phyloP scores from a whole-genome alignment of 1,140 invertebrate species.

The Nephotettix cincticeps region DNA sequence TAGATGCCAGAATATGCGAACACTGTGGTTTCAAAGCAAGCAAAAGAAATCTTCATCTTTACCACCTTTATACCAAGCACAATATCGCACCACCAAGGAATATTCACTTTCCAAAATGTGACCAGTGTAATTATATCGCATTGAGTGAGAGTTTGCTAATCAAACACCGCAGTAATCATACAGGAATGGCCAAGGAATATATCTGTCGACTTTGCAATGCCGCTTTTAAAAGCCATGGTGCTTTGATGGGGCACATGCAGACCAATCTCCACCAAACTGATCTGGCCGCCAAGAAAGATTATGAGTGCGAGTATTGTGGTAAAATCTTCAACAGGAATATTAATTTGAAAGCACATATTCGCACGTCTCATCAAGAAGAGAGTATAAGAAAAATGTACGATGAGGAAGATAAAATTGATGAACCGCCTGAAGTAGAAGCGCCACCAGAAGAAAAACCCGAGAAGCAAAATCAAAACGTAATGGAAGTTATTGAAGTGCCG shows the following conservation, averaged over 20 bases:
- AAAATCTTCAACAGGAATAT: constrained; percentile 62
- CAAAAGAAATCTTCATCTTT: constrained; percentile 73
- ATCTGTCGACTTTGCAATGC: constrained; percentile 52
- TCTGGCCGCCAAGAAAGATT: constrained; percentile 48
- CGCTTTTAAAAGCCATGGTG: constrained; percentile 50
- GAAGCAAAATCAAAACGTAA: constrained; percentile 4
- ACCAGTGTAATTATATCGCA: constrained; percentile 71
- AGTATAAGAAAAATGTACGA: constrained; percentile 33
- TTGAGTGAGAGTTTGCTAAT: constrained; percentile 64
- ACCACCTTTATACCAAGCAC: constrained; percentile 80
- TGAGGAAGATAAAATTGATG: constrained; percentile 35
- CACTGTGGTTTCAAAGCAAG: constrained; percentile 76
- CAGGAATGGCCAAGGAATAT: constrained; percentile 41
- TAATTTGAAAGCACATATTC: constrained; percentile 66
- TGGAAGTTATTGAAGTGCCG: constrained; percentile 36
- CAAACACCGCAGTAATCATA: constrained; percentile 54
- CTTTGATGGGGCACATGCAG: constrained; percentile 55
- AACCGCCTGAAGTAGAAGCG: neutral
- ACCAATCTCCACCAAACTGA: constrained; percentile 56
- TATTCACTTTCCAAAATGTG: constrained; percentile 73
- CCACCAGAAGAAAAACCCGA: neutral
- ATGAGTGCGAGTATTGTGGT: constrained; percentile 66
- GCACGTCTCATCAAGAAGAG: constrained; percentile 59
- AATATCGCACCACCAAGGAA: constrained; percentile 67
- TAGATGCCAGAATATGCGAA: constrained; percentile 77